A percentile compares a stretch with the other conserved stretches of the same genome.
Conservation (phyloP, 2,797 vertebrate species). For the Ibycter americanus region DNA sequence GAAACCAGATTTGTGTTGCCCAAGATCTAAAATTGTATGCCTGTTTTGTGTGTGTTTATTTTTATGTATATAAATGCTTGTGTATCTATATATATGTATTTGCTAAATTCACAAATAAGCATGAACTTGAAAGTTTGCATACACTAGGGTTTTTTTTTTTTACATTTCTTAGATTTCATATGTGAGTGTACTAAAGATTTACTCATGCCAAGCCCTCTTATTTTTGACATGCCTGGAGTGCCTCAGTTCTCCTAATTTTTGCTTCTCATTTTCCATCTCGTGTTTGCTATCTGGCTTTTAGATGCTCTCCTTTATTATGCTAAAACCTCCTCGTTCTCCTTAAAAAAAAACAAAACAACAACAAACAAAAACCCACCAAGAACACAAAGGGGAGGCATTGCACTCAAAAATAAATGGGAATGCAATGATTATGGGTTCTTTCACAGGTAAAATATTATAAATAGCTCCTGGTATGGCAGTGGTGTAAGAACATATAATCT, state of each 20-base stretch:
- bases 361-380: fast-evolving
- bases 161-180: background rate
- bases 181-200: fast-evolving
- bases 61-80: background rate
- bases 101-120: background rate
- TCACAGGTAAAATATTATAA: background rate
- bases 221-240: background rate
- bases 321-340: background rate
- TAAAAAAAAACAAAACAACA: background rate
- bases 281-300: background rate
- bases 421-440: background rate
- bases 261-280: background rate
- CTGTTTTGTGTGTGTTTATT: background rate
- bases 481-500: background rate
- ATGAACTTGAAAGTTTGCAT: background rate
- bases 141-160: too few relatives aligned
- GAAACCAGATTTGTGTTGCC: conserved; percentile 30
- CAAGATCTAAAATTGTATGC: conserved; percentile 4
- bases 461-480: background rate
- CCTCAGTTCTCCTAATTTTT: background rate
- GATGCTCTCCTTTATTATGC: background rate
- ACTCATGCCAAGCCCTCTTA: background rate
- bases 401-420: background rate
- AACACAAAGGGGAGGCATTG: background rate
- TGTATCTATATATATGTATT: background rate